Percentiles rank a stretch among this genome's conserved stretches.
Evolutionary conservation across 2,888 invertebrate species (phyloP).

Genomic region (Parascotia fuliginaria): DNA sequence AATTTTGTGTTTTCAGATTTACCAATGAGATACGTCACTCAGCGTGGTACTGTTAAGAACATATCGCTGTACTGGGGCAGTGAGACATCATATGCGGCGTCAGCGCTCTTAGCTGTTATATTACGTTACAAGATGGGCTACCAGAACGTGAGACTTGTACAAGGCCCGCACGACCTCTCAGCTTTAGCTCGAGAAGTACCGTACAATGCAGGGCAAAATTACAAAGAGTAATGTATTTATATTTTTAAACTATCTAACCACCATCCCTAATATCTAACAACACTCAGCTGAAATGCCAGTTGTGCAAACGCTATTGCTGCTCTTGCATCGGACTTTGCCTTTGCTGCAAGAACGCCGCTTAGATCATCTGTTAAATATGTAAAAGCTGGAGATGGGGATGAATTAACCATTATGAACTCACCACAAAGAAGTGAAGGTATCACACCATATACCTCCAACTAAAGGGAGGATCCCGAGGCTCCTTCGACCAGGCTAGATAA

Average conservation of each 20-base stretch:
- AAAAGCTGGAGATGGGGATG: no score
- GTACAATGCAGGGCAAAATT: not conserved
- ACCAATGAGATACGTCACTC: not conserved
- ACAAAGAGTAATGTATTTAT: not conserved
- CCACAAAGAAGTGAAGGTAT: no score
- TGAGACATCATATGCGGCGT: not conserved
- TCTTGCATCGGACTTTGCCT: no score
- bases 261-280: no score
- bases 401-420: no score
- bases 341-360: no score
- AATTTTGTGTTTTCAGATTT: not conserved
- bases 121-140: not conserved
- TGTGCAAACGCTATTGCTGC: no score
- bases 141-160: not conserved
- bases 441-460: no score
- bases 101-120: not conserved
- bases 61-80: conserved; percentile 22
- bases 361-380: no score
- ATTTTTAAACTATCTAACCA: not conserved
- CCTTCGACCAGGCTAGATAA: no score
- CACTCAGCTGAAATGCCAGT: no score
- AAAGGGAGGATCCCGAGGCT: no score
- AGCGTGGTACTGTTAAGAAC: conserved; percentile 3
- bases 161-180: not conserved
- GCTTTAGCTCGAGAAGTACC: not conserved